A percentile compares a stretch with the other conserved stretches of the same genome.
phyloP scores from a whole-genome alignment of 2,888 invertebrate genomes.

The Exocentrus adspersus region DNA sequence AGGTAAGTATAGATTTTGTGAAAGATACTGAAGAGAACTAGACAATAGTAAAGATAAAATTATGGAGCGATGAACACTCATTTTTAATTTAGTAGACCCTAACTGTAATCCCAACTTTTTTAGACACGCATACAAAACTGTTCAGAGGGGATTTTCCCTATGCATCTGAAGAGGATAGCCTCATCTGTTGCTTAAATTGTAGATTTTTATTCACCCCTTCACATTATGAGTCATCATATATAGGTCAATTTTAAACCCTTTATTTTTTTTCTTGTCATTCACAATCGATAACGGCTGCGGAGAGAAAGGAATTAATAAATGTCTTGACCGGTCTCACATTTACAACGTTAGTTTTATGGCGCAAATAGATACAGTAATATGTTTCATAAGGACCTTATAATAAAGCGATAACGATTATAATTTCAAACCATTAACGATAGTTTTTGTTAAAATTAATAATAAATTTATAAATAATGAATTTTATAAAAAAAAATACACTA shows the following conservation, averaged over 20 bases:
- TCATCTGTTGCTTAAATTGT: slow-evolving; percentile 23
- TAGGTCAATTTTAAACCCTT: slow-evolving; percentile 54
- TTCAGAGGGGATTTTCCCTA: slow-evolving; percentile 9
- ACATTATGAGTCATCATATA: slow-evolving; percentile 51
- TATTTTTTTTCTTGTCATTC: slow-evolving; percentile 49
- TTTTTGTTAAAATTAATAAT: too few relatives aligned
- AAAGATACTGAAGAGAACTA: too few relatives aligned
- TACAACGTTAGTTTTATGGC: too few relatives aligned
- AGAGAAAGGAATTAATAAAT: slow-evolving; percentile 20
- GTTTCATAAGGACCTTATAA: too few relatives aligned
- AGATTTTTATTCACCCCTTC: slow-evolving; percentile 44
- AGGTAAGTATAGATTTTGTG: too few relatives aligned
- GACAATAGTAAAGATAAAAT: slow-evolving; percentile 9
- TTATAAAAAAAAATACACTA: too few relatives aligned
- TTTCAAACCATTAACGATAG: too few relatives aligned
- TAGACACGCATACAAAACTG: slow-evolving; percentile 19
- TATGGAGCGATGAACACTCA: slow-evolving; percentile 24
- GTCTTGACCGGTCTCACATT: slow-evolving; percentile 18
- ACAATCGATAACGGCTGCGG: slow-evolving; percentile 36
- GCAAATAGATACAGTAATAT: too few relatives aligned
- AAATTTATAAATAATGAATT: too few relatives aligned
- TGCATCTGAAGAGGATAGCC: slow-evolving; percentile 21
- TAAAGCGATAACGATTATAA: too few relatives aligned
- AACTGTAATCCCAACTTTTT: slow-evolving; percentile 24
- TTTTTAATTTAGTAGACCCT: slow-evolving; percentile 28